Percentiles rank a stretch among this genome's conserved stretches.
Evolutionary conservation across 2,797 vertebrate genomes (phyloP).

Genomic region (Myiotriccus ornatus): DNA sequence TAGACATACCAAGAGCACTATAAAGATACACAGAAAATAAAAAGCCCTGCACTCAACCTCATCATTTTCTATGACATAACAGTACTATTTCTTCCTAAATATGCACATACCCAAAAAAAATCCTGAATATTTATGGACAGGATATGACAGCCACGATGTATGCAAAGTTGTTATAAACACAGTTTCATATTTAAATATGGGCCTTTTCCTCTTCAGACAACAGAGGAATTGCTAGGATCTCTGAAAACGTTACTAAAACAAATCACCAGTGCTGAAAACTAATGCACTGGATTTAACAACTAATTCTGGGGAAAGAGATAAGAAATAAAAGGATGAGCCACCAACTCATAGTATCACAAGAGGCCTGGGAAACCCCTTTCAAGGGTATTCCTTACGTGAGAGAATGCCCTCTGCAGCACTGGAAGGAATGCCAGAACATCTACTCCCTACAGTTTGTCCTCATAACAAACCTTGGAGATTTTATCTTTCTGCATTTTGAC

Average conservation of each 20-base stretch:
- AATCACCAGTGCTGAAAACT: not conserved
- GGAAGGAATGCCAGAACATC: not conserved
- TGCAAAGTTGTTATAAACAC: not conserved
- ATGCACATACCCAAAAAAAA: not conserved
- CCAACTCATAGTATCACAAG: not conserved
- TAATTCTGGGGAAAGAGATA: not conserved
- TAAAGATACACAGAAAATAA: not conserved
- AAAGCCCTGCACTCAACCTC: not conserved
- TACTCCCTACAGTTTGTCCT: not conserved
- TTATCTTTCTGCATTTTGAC: not conserved
- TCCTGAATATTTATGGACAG: not conserved
- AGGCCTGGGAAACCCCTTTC: conserved; percentile 12
- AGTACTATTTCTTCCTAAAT: not conserved
- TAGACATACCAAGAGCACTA: not conserved
- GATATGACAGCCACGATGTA: not conserved
- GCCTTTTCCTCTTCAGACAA: not conserved
- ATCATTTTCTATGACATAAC: not conserved
- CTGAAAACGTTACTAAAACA: not conserved
- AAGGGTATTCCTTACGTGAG: not conserved
- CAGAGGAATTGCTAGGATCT: not conserved
- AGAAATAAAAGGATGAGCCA: conserved; percentile 28
- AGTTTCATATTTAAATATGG: not conserved
- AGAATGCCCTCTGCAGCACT: conserved; percentile 18
- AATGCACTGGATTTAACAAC: not conserved
- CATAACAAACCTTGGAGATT: not conserved